phyloP scores from a whole-genome alignment of 1,140 invertebrate genomes.

The Hyphantria cunea region DNA sequence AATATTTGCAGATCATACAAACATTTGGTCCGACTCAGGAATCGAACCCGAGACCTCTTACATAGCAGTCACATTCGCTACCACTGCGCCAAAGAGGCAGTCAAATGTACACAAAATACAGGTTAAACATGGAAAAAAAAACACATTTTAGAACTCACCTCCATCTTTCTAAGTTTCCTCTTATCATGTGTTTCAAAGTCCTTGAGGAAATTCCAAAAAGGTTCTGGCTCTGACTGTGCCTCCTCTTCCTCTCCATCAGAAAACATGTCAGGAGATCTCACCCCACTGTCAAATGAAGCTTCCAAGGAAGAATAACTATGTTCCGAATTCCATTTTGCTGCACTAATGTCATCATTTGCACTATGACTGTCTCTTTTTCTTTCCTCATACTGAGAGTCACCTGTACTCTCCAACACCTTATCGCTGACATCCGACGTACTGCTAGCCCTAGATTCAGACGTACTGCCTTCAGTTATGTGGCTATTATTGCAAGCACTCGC shows the following conservation, averaged over 20 bases:
- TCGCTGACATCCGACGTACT: constrained; percentile 13
- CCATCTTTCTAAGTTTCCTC: constrained; percentile 67
- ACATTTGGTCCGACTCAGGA: too few relatives aligned
- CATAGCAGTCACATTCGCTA: too few relatives aligned
- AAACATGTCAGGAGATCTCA: constrained; percentile 82
- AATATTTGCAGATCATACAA: too few relatives aligned
- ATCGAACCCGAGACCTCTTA: too few relatives aligned
- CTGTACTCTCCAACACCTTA: constrained; percentile 49
- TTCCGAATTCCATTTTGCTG: constrained; percentile 64
- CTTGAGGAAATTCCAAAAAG: constrained; percentile 67
- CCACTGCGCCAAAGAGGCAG: too few relatives aligned
- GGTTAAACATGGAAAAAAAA: too few relatives aligned
- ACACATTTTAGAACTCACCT: constrained; percentile 51
- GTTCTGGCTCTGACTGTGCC: constrained; percentile 41
- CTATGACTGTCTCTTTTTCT: constrained; percentile 38
- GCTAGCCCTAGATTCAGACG: constrained; percentile 7
- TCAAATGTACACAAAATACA: too few relatives aligned
- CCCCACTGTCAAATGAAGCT: constrained; percentile 74
- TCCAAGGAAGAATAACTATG: constrained; percentile 73
- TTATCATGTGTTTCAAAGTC: constrained; percentile 72
- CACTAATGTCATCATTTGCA: constrained; percentile 42
- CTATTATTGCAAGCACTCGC: constrained; percentile 6
- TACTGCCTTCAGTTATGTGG: constrained; percentile 12
- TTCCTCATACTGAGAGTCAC: constrained; percentile 58
- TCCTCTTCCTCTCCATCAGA: constrained; percentile 75